Evolutionary conservation across 1,140 invertebrate species (phyloP).

Genomic region (Adelges cooleyi): DNA sequence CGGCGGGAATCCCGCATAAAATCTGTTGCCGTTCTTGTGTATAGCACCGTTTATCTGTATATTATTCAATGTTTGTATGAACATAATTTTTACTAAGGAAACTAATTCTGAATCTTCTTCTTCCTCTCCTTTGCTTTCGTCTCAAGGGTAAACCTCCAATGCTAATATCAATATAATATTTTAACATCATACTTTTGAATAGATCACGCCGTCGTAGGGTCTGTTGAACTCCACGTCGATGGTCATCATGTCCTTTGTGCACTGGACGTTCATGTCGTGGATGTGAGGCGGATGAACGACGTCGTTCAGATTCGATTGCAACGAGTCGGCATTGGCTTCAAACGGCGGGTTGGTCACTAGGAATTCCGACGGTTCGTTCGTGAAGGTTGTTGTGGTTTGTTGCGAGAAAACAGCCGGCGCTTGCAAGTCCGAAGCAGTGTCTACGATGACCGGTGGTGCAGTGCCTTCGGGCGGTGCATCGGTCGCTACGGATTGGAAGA

Average conservation of each 20-base stretch:
- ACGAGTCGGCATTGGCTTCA: neutral
- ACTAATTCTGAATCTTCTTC: neutral
- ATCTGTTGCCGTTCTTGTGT: too few relatives aligned
- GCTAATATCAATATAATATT: neutral
- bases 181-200: constrained; percentile 51
- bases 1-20: too few relatives aligned
- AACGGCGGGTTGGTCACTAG: neutral
- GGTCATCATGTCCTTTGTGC: constrained; percentile 70
- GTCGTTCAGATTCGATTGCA: constrained; percentile 33
- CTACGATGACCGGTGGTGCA: neutral
- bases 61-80: too few relatives aligned
- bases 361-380: neutral
- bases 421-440: neutral
- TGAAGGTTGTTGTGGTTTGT: neutral
- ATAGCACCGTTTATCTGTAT: too few relatives aligned
- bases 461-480: neutral
- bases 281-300: constrained; percentile 59
- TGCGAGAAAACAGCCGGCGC: too few relatives aligned
- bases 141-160: neutral
- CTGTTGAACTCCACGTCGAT: constrained; percentile 68
- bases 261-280: constrained; percentile 60
- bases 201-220: constrained; percentile 63
- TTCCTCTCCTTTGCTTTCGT: neutral
- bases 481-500: neutral
- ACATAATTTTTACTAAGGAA: too few relatives aligned